These are phyloP conservation scores for Zaprionus lachaisei DNA, from an alignment of 1,140 invertebrate genomes.

Conservation along the genomic window DNA sequence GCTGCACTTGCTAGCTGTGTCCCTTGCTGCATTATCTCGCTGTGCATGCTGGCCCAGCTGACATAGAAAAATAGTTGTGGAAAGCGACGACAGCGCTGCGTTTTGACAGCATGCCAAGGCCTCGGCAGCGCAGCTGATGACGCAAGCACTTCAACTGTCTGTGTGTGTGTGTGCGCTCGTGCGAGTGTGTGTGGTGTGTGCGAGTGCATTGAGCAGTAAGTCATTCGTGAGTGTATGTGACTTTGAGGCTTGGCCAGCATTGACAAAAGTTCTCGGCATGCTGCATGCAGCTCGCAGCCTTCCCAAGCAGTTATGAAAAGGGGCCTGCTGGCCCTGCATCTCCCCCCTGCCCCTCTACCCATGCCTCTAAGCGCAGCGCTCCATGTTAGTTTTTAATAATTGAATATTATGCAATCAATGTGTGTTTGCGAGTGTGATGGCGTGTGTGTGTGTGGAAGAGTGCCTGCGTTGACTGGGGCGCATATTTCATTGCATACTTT, in stretches of 20 bases:
- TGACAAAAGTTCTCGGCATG: constrained; percentile 70
- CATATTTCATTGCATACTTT: constrained; percentile 58
- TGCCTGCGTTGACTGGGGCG: constrained; percentile 43
- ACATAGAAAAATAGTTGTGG: constrained; percentile 80
- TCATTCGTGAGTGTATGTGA: constrained; percentile 50
- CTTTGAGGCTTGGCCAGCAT: constrained; percentile 65
- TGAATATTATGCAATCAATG: constrained; percentile 76
- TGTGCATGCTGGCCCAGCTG: constrained; percentile 37
- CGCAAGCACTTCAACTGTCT: constrained; percentile 64
- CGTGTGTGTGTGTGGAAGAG: constrained; percentile 18
- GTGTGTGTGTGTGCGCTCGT: constrained; percentile 31
- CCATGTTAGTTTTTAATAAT: constrained; percentile 68
- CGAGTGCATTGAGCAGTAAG: constrained; percentile 53
- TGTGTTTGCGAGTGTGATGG: constrained; percentile 8
- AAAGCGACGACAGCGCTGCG: constrained; percentile 56
- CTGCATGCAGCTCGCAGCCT: constrained; percentile 28
- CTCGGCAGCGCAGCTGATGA: constrained; percentile 61
- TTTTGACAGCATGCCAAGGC: constrained; percentile 82
- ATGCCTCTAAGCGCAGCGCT: constrained; percentile 12
- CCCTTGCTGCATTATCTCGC: constrained; percentile 29
- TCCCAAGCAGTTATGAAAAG: constrained; percentile 70
- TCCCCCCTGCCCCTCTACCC: background rate
- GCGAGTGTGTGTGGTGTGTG: constrained; percentile 21
- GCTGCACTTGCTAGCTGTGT: background rate
- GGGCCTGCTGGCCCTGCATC: constrained; percentile 41